phyloP scores from a whole-genome alignment of 1,140 invertebrate genomes.

The Drosophila leontia region DNA sequence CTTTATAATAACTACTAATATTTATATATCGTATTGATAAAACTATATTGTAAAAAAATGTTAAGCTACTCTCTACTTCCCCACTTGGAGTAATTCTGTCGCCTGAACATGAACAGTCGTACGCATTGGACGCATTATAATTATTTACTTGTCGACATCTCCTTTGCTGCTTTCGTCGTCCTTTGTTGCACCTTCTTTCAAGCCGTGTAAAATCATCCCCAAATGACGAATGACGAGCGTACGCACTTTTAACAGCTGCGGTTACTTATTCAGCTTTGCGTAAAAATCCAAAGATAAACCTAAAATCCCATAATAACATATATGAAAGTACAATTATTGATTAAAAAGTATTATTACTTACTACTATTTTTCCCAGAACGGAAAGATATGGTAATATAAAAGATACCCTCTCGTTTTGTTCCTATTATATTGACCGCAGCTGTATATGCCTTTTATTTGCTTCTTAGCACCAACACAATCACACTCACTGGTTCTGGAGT shows the following conservation, averaged over 20 bases:
- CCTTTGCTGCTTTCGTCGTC: background rate
- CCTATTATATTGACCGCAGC: background rate
- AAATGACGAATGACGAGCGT: constrained; percentile 1
- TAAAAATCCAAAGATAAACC: background rate
- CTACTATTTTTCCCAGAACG: background rate
- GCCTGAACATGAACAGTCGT: background rate
- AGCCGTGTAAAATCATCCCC: constrained; percentile 10
- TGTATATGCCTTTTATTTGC: background rate
- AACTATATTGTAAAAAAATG: background rate
- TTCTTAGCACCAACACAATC: background rate
- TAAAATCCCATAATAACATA: no score
- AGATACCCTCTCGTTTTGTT: background rate
- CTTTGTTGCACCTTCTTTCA: constrained; percentile 6
- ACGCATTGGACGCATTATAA: constrained; percentile 12
- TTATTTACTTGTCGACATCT: constrained; percentile 13
- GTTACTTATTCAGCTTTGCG: background rate
- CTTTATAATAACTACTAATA: no score
- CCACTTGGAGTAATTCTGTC: background rate
- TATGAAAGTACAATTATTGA: background rate
- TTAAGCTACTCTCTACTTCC: no score
- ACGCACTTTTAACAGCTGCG: constrained; percentile 6
- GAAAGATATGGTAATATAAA: no score
- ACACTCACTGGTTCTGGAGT: background rate
- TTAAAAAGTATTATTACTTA: background rate
- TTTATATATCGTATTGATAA: no score